Base-by-base conservation (phyloP, 1,140 invertebrate genomes). In the Grapholita molesta region DNA sequence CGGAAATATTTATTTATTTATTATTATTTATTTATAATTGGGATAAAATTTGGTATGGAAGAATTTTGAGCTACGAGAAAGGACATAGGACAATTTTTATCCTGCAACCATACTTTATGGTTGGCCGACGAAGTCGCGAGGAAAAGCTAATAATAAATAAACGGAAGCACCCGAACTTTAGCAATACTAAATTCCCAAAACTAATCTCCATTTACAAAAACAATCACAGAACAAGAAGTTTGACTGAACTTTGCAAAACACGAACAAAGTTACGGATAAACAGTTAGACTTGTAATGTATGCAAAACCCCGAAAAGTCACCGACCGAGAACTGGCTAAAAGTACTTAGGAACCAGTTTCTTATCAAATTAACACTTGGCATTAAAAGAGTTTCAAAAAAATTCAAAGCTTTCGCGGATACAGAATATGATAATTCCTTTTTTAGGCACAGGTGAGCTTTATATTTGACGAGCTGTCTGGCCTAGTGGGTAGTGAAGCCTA, bases 171-270 rank as follows among this genome's bases (percentile, higher is more conserved):
- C 42, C 15, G 21, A 48, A 21, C 42, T 48, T 48, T 38, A 15
- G 15, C 18, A 21, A 48, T 21, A 21, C 15, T 6, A 9, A 48
- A 48, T 8, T 48, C 8, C 42, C n/a, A 9, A 21, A 48, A 48
- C 42, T 48, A 48, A 48, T 48, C 42, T 48, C 42, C 42, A 48
- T 48, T 48, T 48, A 48, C 42, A 48, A 48, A 48, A 48, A 48
- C 42, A 48, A 48, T 48, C 18, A 48, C 42, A 48, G 42, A 48
- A 6, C 38, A 21, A 21, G n/a, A 48, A 48, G 6, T 48, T 48
- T 15, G 18, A 7, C 18, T 4, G 21, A 48, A 48, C 42, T 48
- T 9, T 15, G 18, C 15, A 9, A 48, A 48, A 48, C 18, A 21
- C 42, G 42, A 18, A 18, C 42, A 15, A 48, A 48, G 42, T 48